Evolutionary conservation across 23 tunicate species (phyloP).

Genomic region (Styela plicata): DNA sequence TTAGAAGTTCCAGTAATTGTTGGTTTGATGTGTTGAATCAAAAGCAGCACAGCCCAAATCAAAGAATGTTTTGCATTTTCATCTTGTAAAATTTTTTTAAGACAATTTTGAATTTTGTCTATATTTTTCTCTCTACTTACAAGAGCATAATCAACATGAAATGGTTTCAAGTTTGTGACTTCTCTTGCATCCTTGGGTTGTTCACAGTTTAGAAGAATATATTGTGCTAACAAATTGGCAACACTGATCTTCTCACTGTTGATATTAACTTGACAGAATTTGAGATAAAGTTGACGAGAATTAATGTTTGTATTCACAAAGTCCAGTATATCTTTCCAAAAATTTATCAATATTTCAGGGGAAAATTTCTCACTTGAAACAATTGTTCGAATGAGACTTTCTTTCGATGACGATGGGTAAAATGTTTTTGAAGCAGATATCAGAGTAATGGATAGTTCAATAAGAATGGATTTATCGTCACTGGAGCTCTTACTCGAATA

Average conservation of each 20-base stretch:
- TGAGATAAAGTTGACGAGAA: conserved; percentile 24
- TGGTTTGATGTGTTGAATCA: conserved; percentile 30
- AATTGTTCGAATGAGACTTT: neutral
- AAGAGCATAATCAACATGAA: conserved; percentile 38
- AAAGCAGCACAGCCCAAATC: conserved; percentile 54
- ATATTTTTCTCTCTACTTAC: conserved; percentile 22
- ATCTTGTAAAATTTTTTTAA: conserved; percentile 25
- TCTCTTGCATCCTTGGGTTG: conserved; percentile 44
- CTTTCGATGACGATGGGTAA: neutral
- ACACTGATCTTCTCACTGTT: conserved; percentile 9
- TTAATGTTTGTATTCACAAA: conserved; percentile 2
- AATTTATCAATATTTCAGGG: neutral
- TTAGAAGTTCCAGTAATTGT: neutral
- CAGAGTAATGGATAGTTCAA: neutral
- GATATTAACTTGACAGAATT: conserved; percentile 52
- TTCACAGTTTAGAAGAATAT: neutral
- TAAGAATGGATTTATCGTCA: neutral
- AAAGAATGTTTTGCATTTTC: neutral
- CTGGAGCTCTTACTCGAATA: neutral
- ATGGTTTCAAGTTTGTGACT: conserved; percentile 12
- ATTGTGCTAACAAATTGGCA: conserved; percentile 28
- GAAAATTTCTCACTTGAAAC: neutral
- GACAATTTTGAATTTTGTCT: conserved; percentile 21
- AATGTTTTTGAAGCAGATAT: neutral
- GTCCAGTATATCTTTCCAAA: conserved; percentile 14